A percentile compares a stretch with the other conserved stretches of the same genome.
phyloP scores from a whole-genome alignment of 1,140 invertebrate species.

The Diorhabda elongata region DNA sequence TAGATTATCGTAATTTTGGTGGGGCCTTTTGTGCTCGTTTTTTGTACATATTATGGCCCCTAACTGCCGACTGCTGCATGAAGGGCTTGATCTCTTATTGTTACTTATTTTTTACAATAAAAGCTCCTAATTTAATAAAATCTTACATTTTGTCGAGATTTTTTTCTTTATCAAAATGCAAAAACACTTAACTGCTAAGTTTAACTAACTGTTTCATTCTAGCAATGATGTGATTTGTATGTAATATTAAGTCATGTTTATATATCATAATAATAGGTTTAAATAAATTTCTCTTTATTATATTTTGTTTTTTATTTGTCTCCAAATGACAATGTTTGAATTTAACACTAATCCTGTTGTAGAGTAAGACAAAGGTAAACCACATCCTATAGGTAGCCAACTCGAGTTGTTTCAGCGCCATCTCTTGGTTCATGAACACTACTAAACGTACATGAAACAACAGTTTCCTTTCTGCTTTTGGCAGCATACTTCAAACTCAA shows the following conservation, averaged over 20 bases:
- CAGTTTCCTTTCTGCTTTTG: too few species aligned
- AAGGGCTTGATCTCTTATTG: conserved; percentile 43
- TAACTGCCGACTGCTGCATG: conserved; percentile 32
- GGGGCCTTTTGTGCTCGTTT: conserved; percentile 30
- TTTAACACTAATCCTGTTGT: too few species aligned
- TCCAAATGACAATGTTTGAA: neutral
- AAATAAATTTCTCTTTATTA: conserved; percentile 42
- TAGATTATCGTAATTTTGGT: conserved; percentile 28
- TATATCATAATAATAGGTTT: conserved; percentile 43
- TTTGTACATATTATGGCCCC: conserved; percentile 33
- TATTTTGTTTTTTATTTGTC: conserved; percentile 12
- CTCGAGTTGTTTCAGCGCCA: too few species aligned
- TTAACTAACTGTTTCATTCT: conserved; percentile 37
- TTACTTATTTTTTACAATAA: conserved; percentile 31
- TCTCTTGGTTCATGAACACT: too few species aligned
- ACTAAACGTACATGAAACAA: too few species aligned
- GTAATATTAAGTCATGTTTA: conserved; percentile 42
- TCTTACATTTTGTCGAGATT: conserved; percentile 1
- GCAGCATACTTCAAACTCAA: too few species aligned
- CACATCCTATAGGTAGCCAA: too few species aligned
- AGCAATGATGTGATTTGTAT: conserved; percentile 43
- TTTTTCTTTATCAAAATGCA: conserved; percentile 25
- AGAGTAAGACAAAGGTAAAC: too few species aligned
- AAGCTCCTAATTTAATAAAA: conserved; percentile 10
- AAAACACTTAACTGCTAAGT: conserved; percentile 37